Percentiles rank a stretch among this genome's conserved stretches.
Evolutionary conservation across 2,797 vertebrate genomes (phyloP).

Genomic region (Telmatherina bonti): DNA sequence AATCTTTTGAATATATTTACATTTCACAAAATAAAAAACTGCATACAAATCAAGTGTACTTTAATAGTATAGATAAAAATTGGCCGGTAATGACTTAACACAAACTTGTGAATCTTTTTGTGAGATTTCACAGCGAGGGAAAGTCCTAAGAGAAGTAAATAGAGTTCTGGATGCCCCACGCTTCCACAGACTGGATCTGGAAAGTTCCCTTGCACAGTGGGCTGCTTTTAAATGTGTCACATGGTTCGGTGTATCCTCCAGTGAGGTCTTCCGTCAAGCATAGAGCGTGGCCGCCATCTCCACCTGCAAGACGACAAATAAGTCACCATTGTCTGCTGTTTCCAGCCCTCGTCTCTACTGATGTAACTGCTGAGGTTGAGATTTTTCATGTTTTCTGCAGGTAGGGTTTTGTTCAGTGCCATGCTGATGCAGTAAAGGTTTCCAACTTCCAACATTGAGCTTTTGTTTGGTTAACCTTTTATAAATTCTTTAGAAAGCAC

Average conservation of each 20-base stretch:
- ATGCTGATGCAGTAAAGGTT: background rate
- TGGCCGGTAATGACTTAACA: background rate
- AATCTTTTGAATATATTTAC: slow-evolving; percentile 11
- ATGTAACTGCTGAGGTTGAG: background rate
- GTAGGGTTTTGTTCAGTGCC: background rate
- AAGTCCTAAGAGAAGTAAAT: slow-evolving; percentile 59
- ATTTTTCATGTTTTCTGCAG: background rate
- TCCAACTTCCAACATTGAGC: too few relatives aligned
- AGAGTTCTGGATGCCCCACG: slow-evolving; percentile 88
- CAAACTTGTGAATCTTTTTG: background rate
- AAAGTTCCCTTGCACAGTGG: slow-evolving; percentile 86
- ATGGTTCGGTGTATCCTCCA: slow-evolving; percentile 81
- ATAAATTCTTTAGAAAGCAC: too few relatives aligned
- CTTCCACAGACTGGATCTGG: slow-evolving; percentile 87
- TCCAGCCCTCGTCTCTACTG: background rate
- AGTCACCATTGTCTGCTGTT: slow-evolving; percentile 1
- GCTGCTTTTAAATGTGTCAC: slow-evolving; percentile 89
- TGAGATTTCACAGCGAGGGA: slow-evolving; percentile 24
- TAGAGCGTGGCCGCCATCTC: slow-evolving; percentile 85
- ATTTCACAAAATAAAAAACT: slow-evolving; percentile 32
- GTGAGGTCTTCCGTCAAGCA: slow-evolving; percentile 80
- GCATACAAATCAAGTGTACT: slow-evolving; percentile 16
- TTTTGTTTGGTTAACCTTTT: background rate
- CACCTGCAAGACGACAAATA: slow-evolving; percentile 75
- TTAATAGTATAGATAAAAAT: slow-evolving; percentile 10